Conservation (phyloP, 2,888 invertebrate species). For the Lochmaea capreae region DNA sequence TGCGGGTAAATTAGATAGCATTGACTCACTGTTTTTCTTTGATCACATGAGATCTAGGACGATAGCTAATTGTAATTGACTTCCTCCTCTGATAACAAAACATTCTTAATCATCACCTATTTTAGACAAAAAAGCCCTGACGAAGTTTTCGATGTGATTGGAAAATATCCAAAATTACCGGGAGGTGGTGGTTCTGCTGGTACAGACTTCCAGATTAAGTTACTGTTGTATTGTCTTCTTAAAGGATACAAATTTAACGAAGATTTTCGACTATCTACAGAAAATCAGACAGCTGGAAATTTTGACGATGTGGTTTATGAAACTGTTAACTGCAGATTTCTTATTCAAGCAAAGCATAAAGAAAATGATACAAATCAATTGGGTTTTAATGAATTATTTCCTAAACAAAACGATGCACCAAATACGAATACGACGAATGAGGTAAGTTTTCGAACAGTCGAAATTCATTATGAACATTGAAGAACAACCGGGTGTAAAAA, state of each 20-base stretch:
- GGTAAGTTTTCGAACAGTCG: neutral
- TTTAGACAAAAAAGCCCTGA: neutral
- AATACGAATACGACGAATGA: neutral
- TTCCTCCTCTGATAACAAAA: too few species aligned
- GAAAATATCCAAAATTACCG: neutral
- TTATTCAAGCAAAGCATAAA: slow-evolving; percentile 18
- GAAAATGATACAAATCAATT: neutral
- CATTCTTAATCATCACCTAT: neutral
- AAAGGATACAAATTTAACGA: neutral
- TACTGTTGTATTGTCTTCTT: slow-evolving; percentile 7
- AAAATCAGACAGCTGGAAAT: slow-evolving; percentile 3
- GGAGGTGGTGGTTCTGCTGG: slow-evolving; percentile 12
- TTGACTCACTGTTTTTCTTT: too few species aligned
- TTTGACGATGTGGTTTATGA: slow-evolving; percentile 22
- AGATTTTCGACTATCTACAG: slow-evolving; percentile 10
- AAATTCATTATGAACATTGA: neutral
- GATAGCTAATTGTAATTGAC: too few species aligned
- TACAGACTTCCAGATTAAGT: slow-evolving; percentile 17
- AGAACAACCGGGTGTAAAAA: too few species aligned
- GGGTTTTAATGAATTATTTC: neutral
- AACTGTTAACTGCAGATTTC: neutral
- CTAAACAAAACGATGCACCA: neutral
- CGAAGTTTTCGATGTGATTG: neutral
- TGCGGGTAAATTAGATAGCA: too few species aligned
- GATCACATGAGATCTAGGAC: too few species aligned